Evolutionary conservation across 2,888 invertebrate species (phyloP), one percentile per base, ranked within the genome.

Genomic region (Doris montereyensis): DNA sequence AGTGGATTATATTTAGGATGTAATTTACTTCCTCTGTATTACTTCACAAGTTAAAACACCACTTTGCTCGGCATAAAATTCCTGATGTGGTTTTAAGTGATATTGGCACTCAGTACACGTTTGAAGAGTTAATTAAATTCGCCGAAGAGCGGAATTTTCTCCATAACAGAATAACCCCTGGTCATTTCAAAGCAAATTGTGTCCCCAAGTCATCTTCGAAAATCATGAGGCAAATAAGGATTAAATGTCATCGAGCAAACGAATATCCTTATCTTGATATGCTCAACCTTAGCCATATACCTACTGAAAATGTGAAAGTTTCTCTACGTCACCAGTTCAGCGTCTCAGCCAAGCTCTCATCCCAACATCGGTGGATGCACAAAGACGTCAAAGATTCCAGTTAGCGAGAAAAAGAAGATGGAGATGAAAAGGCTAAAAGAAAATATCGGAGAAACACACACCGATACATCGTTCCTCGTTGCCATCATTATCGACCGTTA

Each of bases 41-140:
- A 2, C 34, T 80, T 24, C 67, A 30, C 8, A 52, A 68, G 34
- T 17, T 79, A n/a, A 76, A 75, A 65, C n/a, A 34, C 21, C 76
- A 79, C 28, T 79, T 79, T 34, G 78, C 78, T 17, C 60, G 81
- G 3, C 62, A 79, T 62, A 72, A 78, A 1, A 75, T 81, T n/a
- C 76, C 78, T 10, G 68, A 60, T 13, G n/a, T 26, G 8, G 28
- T 79, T 5, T 62, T 81, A 0, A 77, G 74, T 41, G 81, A 81
- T 32, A 76, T 60, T 24, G 81, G 81, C 1, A 41, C 78, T 0
- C 81, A 72, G 13, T 78, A 32, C 35, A 57, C 75, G 8, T 79
- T 77, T 24, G 57, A 71, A 8, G 35, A 76, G 0, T 81, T 79
- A 24, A 58, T 4, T 21, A n/a, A 21, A 1, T 80, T 80, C 67